Percentiles rank a stretch among this genome's conserved stretches.
Conservation (phyloP, 2,797 vertebrate species). For the Echeneis naucrates region DNA sequence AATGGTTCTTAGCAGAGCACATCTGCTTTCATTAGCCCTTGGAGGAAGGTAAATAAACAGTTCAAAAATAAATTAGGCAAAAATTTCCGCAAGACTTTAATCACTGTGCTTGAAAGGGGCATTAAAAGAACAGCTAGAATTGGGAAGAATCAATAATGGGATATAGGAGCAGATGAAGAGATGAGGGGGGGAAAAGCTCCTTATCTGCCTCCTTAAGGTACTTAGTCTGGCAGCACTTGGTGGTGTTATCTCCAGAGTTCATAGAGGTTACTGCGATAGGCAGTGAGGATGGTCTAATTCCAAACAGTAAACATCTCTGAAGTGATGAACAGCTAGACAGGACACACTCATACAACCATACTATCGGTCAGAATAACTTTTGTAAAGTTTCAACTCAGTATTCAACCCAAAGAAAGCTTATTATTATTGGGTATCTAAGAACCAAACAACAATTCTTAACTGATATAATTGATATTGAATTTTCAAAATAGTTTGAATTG, state of each 20-base stretch:
- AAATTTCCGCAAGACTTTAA: conserved; percentile 63
- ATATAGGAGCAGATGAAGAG: conserved; percentile 38
- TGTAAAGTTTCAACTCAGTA: background rate
- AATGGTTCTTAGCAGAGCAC: conserved; percentile 69
- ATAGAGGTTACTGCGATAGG: conserved; percentile 64
- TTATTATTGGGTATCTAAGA: background rate
- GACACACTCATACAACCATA: conserved; percentile 16
- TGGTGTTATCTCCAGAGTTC: conserved; percentile 52
- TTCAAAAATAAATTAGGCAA: conserved; percentile 64
- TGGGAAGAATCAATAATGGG: conserved; percentile 64
- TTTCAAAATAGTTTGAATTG: background rate
- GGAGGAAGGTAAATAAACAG: conserved; percentile 62
- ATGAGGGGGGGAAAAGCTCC: conserved; percentile 7
- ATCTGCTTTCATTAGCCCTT: conserved; percentile 75
- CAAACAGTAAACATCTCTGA: conserved; percentile 47
- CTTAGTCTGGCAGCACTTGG: conserved; percentile 26
- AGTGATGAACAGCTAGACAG: conserved; percentile 30
- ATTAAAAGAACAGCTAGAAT: conserved; percentile 54
- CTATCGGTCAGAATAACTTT: background rate
- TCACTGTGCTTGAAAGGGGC: conserved; percentile 52
- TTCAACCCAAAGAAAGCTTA: background rate
- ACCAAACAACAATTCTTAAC: background rate
- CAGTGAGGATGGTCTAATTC: conserved; percentile 51
- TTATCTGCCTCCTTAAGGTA: conserved; percentile 17
- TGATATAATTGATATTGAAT: background rate